phyloP scores from a whole-genome alignment of 2,888 invertebrate species.

The Dinocampus coccinellae region DNA sequence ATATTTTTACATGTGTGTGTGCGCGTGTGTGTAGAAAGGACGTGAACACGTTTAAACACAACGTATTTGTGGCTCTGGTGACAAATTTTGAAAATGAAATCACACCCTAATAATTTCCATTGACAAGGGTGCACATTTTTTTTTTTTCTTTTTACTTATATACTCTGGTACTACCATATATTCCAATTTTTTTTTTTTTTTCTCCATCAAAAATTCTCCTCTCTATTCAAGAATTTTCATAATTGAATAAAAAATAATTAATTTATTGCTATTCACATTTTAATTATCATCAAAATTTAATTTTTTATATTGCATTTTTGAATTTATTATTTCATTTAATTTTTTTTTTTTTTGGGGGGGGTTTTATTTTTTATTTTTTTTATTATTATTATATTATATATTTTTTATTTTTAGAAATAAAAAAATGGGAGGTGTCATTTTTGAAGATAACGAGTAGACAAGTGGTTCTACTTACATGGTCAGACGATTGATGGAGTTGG shows the following conservation, averaged over 20 bases:
- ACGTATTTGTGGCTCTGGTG: constrained; percentile 21
- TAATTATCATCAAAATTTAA: no score
- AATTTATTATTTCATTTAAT: no score
- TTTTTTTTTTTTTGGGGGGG: no score
- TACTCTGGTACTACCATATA: no score
- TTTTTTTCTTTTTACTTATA: no score
- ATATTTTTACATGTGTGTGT: constrained; percentile 4
- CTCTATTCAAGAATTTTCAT: no score
- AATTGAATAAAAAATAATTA: no score
- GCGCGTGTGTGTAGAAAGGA: constrained; percentile 32
- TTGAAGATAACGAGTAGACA: not conserved
- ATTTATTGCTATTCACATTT: no score
- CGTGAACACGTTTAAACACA: no score
- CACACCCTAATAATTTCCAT: constrained; percentile 68
- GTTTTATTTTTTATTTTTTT: not conserved
- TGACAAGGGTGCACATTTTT: constrained; percentile 1
- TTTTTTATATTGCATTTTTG: no score
- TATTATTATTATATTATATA: no score
- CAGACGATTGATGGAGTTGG: constrained; percentile 17
- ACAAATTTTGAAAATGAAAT: constrained; percentile 66
- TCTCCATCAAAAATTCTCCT: not conserved
- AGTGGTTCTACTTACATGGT: not conserved
- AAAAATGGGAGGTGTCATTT: not conserved
- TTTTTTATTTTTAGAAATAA: no score
- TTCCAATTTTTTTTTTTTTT: not conserved